A percentile compares a stretch with the other conserved stretches of the same genome.
Evolutionary conservation across 2,888 invertebrate species (phyloP).

Genomic region (Petrolisthes manimaculis): DNA sequence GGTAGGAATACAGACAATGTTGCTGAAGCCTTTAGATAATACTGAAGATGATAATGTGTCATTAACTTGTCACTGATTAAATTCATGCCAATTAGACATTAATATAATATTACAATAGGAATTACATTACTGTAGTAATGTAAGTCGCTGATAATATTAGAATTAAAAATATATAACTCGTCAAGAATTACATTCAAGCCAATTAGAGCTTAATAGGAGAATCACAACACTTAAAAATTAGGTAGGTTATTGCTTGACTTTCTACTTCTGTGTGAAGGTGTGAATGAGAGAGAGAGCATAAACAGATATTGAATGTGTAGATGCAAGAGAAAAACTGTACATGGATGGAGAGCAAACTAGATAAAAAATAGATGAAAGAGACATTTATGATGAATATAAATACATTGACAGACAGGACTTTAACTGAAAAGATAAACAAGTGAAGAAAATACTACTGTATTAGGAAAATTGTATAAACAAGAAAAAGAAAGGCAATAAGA

Average conservation of each 20-base stretch:
- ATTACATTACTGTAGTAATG: neutral
- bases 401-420: too few species aligned
- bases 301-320: neutral
- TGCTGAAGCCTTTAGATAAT: too few species aligned
- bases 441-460: too few species aligned
- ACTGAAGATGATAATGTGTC: neutral
- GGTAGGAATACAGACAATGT: too few species aligned
- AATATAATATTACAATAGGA: neutral
- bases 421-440: too few species aligned
- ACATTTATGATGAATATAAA: too few species aligned
- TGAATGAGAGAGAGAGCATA: neutral
- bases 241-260: conserved; percentile 7
- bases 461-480: too few species aligned
- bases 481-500: too few species aligned
- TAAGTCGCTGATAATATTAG: neutral
- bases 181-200: neutral
- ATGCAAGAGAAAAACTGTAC: neutral
- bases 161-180: neutral
- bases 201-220: conserved; percentile 16
- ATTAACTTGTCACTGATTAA: neutral
- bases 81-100: neutral
- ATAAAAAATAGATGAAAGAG: too few species aligned
- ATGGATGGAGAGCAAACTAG: too few species aligned
- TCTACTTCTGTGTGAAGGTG: neutral
- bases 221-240: conserved; percentile 5